These are phyloP conservation scores for Drosophila yakuba DNA, from an alignment of 1,140 invertebrate species.

Conservation along the genomic window DNA sequence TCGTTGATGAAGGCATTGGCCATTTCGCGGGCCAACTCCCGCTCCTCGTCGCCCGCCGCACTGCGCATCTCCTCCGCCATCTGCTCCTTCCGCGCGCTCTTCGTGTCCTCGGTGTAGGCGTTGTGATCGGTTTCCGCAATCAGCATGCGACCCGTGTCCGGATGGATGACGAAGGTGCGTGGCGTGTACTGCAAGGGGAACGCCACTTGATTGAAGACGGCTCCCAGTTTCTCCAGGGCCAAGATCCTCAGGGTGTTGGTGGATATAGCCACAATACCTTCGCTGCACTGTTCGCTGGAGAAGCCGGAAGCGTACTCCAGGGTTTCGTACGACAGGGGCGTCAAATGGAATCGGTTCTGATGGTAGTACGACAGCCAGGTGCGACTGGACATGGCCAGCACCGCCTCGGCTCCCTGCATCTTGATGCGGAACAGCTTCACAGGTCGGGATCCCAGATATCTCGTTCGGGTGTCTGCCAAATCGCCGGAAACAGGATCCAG, in stretches of 20 bases:
- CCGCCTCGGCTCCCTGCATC: constrained; percentile 98
- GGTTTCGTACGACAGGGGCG: constrained; percentile 97
- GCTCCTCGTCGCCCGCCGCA: constrained; percentile 97
- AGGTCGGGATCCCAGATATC: constrained; percentile 97
- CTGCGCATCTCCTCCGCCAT: constrained; percentile 96
- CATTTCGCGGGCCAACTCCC: constrained; percentile 97
- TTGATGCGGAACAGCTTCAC: constrained; percentile 98
- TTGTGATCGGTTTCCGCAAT: constrained; percentile 99
- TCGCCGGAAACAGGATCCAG: constrained; percentile 98
- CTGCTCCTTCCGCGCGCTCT: constrained; percentile 92
- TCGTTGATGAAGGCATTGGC: constrained; percentile 98
- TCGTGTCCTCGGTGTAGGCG: constrained; percentile 98
- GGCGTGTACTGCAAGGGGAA: constrained; percentile 98
- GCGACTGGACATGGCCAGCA: constrained; percentile 98
- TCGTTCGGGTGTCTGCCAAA: constrained; percentile 97
- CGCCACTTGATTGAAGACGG: constrained; percentile 98
- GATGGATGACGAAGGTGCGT: constrained; percentile 96
- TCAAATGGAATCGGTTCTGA: constrained; percentile 98
- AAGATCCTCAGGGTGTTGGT: constrained; percentile 98
- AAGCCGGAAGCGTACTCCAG: constrained; percentile 98
- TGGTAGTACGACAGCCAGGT: constrained; percentile 99
- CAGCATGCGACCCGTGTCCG: constrained; percentile 95
- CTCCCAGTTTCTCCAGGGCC: constrained; percentile 98
- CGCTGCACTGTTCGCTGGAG: constrained; percentile 96
- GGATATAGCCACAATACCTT: constrained; percentile 99